Evolutionary conservation across 2,797 vertebrate genomes (phyloP), one percentile per base, ranked within the genome.

Genomic region (Diplodus sargus): DNA sequence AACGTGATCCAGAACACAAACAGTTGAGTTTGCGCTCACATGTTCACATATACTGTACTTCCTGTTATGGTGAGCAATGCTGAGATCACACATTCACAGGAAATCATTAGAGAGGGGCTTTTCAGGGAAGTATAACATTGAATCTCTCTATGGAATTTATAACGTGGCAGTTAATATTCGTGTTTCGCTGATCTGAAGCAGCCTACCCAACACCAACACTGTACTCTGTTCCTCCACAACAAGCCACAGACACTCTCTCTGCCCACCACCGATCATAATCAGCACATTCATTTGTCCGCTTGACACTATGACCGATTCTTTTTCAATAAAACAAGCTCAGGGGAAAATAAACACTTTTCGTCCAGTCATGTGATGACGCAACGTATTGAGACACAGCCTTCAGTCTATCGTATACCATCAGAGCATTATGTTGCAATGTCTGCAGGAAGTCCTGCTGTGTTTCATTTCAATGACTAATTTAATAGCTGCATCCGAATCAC

Each of bases 401-500:
- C 17, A 8, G n/a, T 34, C 18, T 23, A 13, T 57, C 57, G 30
- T 28, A 23, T 51, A 15, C 25, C 45, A 48, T 34, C 17, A n/a
- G 22, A 20, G 39, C 8, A 34, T 63, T 28, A 53, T 64, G n/a
- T 65, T 42, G 28, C 16, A 57, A 25, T 42, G 7, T n/a, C 63
- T 72, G 68, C 67, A 70, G 56, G 43, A 82, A 15, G 60, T 60
- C 51, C 12, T 34, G 49, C 42, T 47, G 49, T 22, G 16, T 65
- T 71, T 74, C 0, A 64, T 67, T 66, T 58, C 25, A 18, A 7
- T 43, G 43, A 58, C 47, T 39, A 25, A 74, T 70, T 61, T 42
- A 64, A 79, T 52, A 66, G 57, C 62, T 58, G 43, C 23, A 43
- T 60, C 72, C 54, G 10, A 77, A 62, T 82, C 45, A 54, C 47